A percentile compares a stretch with the other conserved stretches of the same genome.
These are phyloP conservation scores for Hymenopus coronatus DNA, from an alignment of 2,888 invertebrate genomes.

Conservation along the genomic window DNA sequence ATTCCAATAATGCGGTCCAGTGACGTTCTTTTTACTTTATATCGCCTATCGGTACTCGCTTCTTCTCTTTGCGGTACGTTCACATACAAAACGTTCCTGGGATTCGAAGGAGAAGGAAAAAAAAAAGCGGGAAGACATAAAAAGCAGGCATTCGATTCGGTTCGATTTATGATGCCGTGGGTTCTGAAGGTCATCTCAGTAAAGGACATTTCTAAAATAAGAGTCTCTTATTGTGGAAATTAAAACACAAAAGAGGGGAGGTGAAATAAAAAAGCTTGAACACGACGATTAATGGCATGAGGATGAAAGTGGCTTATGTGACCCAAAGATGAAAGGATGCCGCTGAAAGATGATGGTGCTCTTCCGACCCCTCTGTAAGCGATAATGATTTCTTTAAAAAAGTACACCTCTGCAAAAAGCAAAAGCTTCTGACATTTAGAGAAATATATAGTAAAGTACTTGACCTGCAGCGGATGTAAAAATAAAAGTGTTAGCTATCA, in stretches of 20 bases:
- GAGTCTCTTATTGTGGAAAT: constrained; percentile 1
- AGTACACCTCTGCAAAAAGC: not conserved
- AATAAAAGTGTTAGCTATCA: too few relatives aligned
- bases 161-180: constrained; percentile 9
- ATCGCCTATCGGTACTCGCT: not conserved
- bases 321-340: not conserved
- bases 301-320: not conserved
- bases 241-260: not conserved
- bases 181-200: constrained; percentile 3
- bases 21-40: not conserved
- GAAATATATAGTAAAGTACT: not conserved
- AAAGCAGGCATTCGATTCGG: constrained; percentile 13
- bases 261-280: not conserved
- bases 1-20: constrained; percentile 13
- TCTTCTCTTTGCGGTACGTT: not conserved
- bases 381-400: not conserved
- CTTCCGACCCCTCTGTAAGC: not conserved
- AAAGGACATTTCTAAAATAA: constrained; percentile 8
- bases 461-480: not conserved
- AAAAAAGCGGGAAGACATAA: not conserved
- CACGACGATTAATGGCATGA: not conserved
- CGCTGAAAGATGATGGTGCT: not conserved
- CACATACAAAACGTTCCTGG: constrained; percentile 14
- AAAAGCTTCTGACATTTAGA: not conserved
- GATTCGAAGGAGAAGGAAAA: not conserved